Evolutionary conservation across 2,797 vertebrate species (phyloP).

Genomic region (Prunella strophiata): DNA sequence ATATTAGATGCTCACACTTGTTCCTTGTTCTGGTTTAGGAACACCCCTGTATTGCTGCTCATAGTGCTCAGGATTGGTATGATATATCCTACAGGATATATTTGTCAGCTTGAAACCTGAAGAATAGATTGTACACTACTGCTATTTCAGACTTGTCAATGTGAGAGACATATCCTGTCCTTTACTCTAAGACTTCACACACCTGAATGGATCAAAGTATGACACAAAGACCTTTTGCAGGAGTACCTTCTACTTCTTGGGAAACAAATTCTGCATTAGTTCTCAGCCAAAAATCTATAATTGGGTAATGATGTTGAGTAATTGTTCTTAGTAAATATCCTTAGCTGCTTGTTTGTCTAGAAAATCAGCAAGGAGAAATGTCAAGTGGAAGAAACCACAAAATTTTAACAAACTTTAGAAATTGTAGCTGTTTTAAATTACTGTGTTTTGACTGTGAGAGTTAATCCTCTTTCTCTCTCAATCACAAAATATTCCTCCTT

Average conservation of each 20-base stretch:
- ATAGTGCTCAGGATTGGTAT: not conserved
- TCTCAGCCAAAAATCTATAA: not conserved
- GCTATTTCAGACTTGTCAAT: not conserved
- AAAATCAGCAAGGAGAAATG: not conserved
- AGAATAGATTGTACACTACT: not conserved
- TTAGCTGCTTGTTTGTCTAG: not conserved
- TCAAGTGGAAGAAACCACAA: accelerated
- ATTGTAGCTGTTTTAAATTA: not conserved
- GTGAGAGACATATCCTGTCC: not conserved
- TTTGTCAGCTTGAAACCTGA: not conserved
- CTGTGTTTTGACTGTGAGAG: not conserved
- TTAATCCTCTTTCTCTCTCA: not conserved
- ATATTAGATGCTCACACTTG: not conserved
- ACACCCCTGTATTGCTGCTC: not conserved
- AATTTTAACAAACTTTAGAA: not conserved
- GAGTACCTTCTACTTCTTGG: not conserved
- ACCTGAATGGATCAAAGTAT: not conserved
- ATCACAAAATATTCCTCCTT: not conserved
- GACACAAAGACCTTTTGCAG: not conserved
- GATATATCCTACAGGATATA: not conserved
- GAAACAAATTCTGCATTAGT: not conserved
- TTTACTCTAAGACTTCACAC: not conserved
- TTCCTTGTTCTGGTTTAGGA: not conserved
- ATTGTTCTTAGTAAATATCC: not conserved
- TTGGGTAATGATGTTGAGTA: not conserved